Percentiles rank a stretch among this genome's conserved stretches.
phyloP scores from a whole-genome alignment of 1,140 invertebrate species.

The Drosophila fuyamai region DNA sequence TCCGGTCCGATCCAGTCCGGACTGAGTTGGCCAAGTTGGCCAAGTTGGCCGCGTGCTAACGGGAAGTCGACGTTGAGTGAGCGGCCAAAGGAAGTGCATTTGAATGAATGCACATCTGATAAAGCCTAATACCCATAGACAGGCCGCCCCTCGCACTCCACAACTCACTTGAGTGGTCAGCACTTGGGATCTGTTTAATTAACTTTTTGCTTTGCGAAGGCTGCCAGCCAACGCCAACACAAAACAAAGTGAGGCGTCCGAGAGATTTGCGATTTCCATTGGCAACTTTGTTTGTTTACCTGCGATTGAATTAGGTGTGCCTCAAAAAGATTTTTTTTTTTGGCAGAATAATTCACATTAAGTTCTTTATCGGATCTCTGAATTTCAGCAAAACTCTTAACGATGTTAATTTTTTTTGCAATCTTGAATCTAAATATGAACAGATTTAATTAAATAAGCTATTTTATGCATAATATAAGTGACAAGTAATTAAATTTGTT shows the following conservation, averaged over 20 bases:
- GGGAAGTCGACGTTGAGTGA: conserved; percentile 75
- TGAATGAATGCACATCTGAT: conserved; percentile 80
- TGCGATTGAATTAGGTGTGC: conserved; percentile 11
- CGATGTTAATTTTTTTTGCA: too few relatives aligned
- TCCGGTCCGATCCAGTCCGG: conserved; percentile 18
- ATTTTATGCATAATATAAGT: too few relatives aligned
- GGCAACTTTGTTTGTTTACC: conserved; percentile 15
- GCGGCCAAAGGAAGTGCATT: conserved; percentile 74
- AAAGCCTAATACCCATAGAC: conserved; percentile 72
- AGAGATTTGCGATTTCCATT: conserved; percentile 4
- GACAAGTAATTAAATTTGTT: too few relatives aligned
- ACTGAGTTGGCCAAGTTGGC: neutral
- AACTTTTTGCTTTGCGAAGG: conserved; percentile 50
- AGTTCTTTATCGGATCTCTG: neutral
- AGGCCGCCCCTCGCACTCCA: conserved; percentile 24
- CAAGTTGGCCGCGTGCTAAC: conserved; percentile 56
- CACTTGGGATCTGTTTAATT: conserved; percentile 58
- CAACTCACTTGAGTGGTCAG: conserved; percentile 43
- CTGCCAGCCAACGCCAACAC: conserved; percentile 41
- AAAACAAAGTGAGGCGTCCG: conserved; percentile 23
- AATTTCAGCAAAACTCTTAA: too few relatives aligned
- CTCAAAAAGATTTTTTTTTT: neutral
- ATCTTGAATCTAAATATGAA: too few relatives aligned
- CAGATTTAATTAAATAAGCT: too few relatives aligned
- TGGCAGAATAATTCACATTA: neutral